Evolutionary conservation across 2,113 vertebrate genomes (phyloP), one percentile per base, ranked within the genome.

Genomic region (Malurus elegans): DNA sequence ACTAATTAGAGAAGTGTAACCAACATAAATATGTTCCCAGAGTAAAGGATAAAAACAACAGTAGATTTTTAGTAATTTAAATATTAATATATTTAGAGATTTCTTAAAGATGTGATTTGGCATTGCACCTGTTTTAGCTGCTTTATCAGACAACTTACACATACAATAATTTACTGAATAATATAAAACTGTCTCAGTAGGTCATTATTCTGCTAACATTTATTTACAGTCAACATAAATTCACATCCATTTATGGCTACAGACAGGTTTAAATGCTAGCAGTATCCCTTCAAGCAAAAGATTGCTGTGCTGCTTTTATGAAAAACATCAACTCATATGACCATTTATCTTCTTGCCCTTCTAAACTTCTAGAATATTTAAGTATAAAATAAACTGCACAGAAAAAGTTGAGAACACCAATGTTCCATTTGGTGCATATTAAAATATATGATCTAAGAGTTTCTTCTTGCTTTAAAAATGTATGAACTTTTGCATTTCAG

Each of bases 161-260:
- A 2, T 34, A 53, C 5, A 70, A 42, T 54, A 61, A 69, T 80
- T 83, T 66, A 73, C 15, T 51, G 36, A 85, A 50, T 66, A 67
- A 36, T 73, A 83, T 34, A 47, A 58, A 94, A 9, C 23, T 83
- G 14, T 40, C 23, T 74, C n/a, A 78, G n/a, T 58, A 66, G 36
- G 42, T 61, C 34, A 58, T 64, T 53, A 79, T 88, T 91, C 31
- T 79, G 48, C 6, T 65, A 91, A 78, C 7, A 25, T 71, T 84
- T 92, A 66, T 84, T 84, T 84, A 45, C 9, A 56, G 26, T 40
- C 48, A 53, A 34, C 28, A 75, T 81, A 83, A 48, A 80, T 93
- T 70, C 69, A 74, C 10, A 78, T 36, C 12, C 17, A 73, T 61
- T 78, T 87, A 53, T 6, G 7, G n/a, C n/a, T 81, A 84, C 29